Evolutionary conservation across 1,140 invertebrate genomes (phyloP).

Genomic region (Diorhabda carinulata): DNA sequence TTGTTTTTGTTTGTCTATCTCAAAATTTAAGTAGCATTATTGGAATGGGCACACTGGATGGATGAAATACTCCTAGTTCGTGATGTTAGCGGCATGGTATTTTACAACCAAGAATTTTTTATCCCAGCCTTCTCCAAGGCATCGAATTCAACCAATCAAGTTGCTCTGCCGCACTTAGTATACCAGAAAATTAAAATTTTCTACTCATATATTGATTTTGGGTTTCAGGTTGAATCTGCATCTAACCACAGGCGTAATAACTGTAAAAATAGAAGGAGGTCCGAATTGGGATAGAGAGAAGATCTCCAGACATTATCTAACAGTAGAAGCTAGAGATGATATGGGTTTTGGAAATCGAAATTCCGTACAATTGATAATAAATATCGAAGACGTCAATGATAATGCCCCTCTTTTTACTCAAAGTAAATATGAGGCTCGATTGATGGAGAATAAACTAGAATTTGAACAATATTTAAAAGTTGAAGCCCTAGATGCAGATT

Average conservation of each 20-base stretch:
- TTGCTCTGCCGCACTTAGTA: no score
- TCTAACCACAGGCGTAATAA: constrained; percentile 75
- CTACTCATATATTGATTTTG: no score
- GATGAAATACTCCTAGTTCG: no score
- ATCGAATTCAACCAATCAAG: no score
- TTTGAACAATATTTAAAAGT: constrained; percentile 75
- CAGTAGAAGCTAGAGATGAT: constrained; percentile 87
- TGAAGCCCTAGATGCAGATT: constrained; percentile 80
- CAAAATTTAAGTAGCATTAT: no score
- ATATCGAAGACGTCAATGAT: constrained; percentile 85
- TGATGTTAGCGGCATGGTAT: no score
- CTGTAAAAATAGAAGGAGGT: constrained; percentile 69
- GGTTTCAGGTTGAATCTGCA: constrained; percentile 71
- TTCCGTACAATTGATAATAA: constrained; percentile 79
- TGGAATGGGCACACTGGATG: no score
- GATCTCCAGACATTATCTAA: constrained; percentile 81
- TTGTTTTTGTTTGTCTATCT: no score
- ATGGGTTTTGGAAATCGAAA: constrained; percentile 82
- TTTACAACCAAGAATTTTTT: no score
- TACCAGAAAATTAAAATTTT: no score
- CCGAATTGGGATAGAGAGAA: constrained; percentile 83
- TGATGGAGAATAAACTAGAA: constrained; percentile 74
- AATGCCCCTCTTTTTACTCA: constrained; percentile 80
- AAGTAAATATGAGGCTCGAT: constrained; percentile 75
- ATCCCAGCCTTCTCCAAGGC: no score